Base-by-base conservation (phyloP, 2,888 invertebrate genomes). In the Callinectes sapidus region DNA sequence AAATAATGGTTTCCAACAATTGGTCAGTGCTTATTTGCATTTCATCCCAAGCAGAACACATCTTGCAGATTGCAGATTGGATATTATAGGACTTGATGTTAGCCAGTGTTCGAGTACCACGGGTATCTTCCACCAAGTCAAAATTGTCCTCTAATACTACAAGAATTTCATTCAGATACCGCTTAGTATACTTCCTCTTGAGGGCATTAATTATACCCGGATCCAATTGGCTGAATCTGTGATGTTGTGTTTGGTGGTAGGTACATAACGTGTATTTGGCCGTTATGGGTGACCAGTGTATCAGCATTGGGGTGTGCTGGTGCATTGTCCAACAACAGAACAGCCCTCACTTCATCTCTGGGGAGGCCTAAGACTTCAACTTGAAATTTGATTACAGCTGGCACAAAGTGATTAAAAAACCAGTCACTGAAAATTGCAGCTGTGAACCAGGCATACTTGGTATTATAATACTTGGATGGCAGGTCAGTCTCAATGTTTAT, bases 251-350 rank as follows among this genome's bases (percentile, higher is more conserved):
- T 61, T n/a, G 35, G 86, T 1, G 86, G 86, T 1, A 86, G 39
- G 0, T 35, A 32, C 2, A 90, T 10, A 0, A 42, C 90, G 2
- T 42, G 2, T 1, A 90, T 66, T 8, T 35, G 10, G 1, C 39
- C 90, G 35, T 90, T 28, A 6, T 18, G 2, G 39, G 35, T 90
- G 13, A 90, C 39, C 14, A 90, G 35, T 3, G 66, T 23, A 0
- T 90, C 66, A 1, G 32, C 39, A 81, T 32, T 81, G 14, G 89
- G 55, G 18, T 42, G 89, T 14, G 90, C 90, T 32, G 66, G 66
- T 14, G 71, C 71, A 35, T 90, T 71, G 28, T 90, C 66, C 71
- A 90, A 10, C 1, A 90, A 16, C 2, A 90, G 90, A 32, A 90
- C 13, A 61, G 90, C 90, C 39, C 71, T 61, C 1, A 71, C 90